Evolutionary conservation across 2,113 vertebrate genomes (phyloP), one percentile per base, ranked within the genome.

Genomic region (Cygnus atratus): DNA sequence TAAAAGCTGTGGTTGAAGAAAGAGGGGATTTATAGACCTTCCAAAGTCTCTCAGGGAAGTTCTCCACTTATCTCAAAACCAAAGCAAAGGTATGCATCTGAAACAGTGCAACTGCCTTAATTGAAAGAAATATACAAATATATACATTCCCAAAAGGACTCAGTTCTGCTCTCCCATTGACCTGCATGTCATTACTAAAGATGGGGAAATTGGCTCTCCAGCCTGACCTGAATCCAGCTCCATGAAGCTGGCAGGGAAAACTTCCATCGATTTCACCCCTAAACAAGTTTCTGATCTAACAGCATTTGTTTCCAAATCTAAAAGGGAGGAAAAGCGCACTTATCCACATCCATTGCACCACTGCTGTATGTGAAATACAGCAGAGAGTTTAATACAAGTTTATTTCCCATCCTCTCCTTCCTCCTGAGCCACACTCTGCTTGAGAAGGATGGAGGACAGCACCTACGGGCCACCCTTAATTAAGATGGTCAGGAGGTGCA

Each of bases 401-500:
- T 63, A 37, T 72, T 65, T 66, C 58, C 58, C 7, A 29, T 68
- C 58, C 13, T 88, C 20, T 91, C 17, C 39, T 66, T 88, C 43
- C 70, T 88, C 54, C 43, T 37, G 28, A 93, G 66, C 62, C 31
- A 12, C 1, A 2, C 20, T 81, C 55, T 73, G 35, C 66, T 78
- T 67, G 77, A 81, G 80, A 31, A 92, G 75, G 35, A 41, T 52
- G 65, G 54, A 83, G 66, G 81, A 84, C 83, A 95, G 87, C 66
- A 55, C 54, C 84, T 58, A 80, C 35, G 2, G 26, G 54, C 92
- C 57, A 52, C 66, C 90, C 87, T 88, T 95, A 88, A 92, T 91
- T 75, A 86, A 94, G 93, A 80, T 88, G 85, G 83, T 91, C 97
- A 84, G 88, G 86, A 88, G 74, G 86, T 77, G 68, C 9, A 26